Percentiles rank a stretch among this genome's conserved stretches.
These are phyloP conservation scores for Alauda arvensis DNA, from an alignment of 2,797 vertebrate genomes.

Conservation along the genomic window DNA sequence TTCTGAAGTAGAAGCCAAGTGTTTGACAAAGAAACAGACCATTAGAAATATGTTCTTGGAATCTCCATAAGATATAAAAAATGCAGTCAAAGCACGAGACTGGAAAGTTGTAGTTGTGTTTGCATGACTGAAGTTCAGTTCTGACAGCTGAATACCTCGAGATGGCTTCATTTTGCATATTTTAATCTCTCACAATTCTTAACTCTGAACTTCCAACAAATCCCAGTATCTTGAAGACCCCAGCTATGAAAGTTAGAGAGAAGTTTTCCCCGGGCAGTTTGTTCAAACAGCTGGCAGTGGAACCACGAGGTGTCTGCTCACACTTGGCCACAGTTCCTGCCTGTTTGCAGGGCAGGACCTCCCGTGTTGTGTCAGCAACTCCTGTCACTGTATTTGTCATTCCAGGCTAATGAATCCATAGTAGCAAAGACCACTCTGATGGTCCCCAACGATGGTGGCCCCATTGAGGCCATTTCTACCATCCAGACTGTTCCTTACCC, in stretches of 20 bases:
- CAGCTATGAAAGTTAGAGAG: background rate
- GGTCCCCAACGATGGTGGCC: conserved; percentile 85
- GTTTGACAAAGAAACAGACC: background rate
- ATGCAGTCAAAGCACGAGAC: background rate
- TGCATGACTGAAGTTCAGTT: background rate
- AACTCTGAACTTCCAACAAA: background rate
- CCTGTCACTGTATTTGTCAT: background rate
- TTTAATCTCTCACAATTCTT: background rate
- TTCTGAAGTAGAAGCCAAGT: background rate
- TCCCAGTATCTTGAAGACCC: background rate
- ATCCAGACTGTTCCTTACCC: conserved; percentile 88
- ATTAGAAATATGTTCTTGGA: background rate
- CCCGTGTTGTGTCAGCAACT: rapidly evolving
- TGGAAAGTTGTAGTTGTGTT: background rate
- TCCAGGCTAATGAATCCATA: conserved; percentile 89
- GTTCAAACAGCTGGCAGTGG: rapidly evolving
- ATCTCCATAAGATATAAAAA: background rate
- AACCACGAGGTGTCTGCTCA: background rate
- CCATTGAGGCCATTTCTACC: conserved; percentile 90
- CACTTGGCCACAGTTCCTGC: background rate
- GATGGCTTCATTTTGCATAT: background rate
- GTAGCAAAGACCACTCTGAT: conserved; percentile 92
- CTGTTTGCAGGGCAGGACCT: background rate
- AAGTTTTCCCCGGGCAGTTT: background rate
- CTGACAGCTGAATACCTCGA: background rate